Evolutionary conservation across 2,113 vertebrate species (phyloP).

Genomic region (Coptodon bakossiorum): DNA sequence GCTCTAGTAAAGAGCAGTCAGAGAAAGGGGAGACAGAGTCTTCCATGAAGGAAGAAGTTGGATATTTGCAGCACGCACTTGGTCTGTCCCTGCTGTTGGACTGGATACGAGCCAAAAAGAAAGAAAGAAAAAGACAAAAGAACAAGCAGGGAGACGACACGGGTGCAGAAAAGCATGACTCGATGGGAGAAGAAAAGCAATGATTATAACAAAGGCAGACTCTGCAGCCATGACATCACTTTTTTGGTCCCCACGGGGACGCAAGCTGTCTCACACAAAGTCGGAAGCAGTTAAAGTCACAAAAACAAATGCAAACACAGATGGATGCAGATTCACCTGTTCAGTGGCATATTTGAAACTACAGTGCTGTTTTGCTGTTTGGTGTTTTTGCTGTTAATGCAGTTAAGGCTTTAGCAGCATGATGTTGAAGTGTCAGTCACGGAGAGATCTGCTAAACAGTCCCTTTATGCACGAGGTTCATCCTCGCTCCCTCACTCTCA

Average conservation of each 20-base stretch:
- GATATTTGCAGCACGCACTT: background rate
- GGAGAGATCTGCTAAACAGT: background rate
- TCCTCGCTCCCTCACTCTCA: background rate
- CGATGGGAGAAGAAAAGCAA: background rate
- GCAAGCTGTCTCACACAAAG: slow-evolving; percentile 13
- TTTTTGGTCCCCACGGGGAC: slow-evolving; percentile 22
- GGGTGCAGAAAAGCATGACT: background rate
- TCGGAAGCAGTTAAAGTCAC: slow-evolving; percentile 31
- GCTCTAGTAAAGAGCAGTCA: background rate
- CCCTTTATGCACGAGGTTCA: background rate
- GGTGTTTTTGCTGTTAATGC: background rate
- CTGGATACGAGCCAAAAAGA: background rate
- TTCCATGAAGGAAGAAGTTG: background rate
- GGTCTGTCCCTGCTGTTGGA: background rate
- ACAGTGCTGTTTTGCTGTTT: background rate
- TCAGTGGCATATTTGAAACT: background rate
- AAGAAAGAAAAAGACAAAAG: background rate
- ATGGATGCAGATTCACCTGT: background rate
- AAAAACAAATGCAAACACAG: background rate
- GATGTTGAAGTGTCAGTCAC: background rate
- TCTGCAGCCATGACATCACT: slow-evolving; percentile 43
- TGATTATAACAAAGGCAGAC: slow-evolving; percentile 52
- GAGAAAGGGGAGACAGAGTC: background rate
- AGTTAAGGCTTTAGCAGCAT: background rate
- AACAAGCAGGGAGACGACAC: background rate